A percentile compares a stretch with the other conserved stretches of the same genome.
Conservation (phyloP, 2,797 vertebrate genomes). For the Eleutherodactylus coqui region DNA sequence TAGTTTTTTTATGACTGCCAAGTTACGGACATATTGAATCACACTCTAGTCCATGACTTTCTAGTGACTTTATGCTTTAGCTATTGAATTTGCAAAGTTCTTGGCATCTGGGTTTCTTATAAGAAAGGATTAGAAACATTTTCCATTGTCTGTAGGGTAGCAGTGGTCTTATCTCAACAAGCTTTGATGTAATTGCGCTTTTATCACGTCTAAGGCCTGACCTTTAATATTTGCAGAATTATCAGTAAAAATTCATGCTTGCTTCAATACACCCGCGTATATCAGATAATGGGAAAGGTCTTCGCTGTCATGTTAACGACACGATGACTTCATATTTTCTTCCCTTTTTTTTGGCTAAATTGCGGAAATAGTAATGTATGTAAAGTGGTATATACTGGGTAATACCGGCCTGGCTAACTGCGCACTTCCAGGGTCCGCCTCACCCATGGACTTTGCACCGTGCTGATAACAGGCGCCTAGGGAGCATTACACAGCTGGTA, state of each 20-base stretch:
- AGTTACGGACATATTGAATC: neutral
- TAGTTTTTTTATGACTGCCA: neutral
- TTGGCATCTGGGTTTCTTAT: neutral
- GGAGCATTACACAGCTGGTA: slow-evolving; percentile 68
- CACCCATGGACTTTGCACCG: slow-evolving; percentile 77
- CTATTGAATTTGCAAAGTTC: neutral
- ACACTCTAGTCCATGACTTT: neutral
- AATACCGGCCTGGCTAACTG: slow-evolving; percentile 62
- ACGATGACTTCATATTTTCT: slow-evolving; percentile 28
- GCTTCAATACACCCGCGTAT: neutral
- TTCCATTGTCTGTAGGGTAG: neutral
- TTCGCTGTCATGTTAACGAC: slow-evolving; percentile 28
- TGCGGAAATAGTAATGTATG: slow-evolving; percentile 23
- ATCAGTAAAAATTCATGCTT: slow-evolving; percentile 18
- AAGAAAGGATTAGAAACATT: neutral
- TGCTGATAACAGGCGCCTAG: slow-evolving; percentile 73
- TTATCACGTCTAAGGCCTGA: slow-evolving; percentile 5
- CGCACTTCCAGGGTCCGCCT: slow-evolving; percentile 49
- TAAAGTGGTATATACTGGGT: slow-evolving; percentile 65
- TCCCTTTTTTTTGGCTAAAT: slow-evolving; percentile 10
- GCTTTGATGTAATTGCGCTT: slow-evolving; percentile 6
- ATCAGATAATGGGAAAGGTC: neutral
- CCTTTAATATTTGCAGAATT: slow-evolving; percentile 34
- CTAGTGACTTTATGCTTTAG: neutral
- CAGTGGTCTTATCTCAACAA: slow-evolving; percentile 21